Conservation (phyloP, 2,797 vertebrate species). For the Ctenochaetus hawaiiensis region DNA sequence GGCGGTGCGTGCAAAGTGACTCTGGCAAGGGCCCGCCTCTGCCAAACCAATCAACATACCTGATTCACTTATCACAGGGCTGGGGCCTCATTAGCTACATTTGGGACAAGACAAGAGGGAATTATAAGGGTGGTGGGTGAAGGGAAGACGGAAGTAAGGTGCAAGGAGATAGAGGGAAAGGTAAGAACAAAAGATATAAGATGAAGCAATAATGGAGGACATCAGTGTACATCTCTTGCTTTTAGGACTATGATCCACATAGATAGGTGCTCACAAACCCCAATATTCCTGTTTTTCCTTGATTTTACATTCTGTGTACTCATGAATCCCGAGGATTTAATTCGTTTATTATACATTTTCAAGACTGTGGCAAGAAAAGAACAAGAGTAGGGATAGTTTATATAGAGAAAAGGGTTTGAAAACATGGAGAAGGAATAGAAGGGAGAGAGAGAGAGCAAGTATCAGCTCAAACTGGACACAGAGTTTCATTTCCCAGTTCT, state of each 20-base stretch:
- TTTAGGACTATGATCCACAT: slow-evolving; percentile 10
- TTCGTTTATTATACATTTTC: neutral
- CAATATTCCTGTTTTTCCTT: slow-evolving; percentile 13
- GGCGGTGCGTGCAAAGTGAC: slow-evolving; percentile 76
- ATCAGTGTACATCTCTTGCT: slow-evolving; percentile 3
- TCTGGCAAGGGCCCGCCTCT: slow-evolving; percentile 69
- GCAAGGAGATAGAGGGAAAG: neutral
- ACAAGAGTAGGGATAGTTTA: slow-evolving; percentile 15
- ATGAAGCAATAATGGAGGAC: slow-evolving; percentile 11
- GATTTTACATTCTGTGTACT: slow-evolving; percentile 21
- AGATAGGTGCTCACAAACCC: slow-evolving; percentile 9
- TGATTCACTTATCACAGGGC: slow-evolving; percentile 69
- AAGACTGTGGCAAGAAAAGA: slow-evolving; percentile 15
- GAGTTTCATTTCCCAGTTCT: slow-evolving; percentile 44
- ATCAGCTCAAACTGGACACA: slow-evolving; percentile 28
- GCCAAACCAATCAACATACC: slow-evolving; percentile 83
- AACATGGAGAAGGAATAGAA: neutral
- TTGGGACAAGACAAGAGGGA: slow-evolving; percentile 47
- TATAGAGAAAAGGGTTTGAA: slow-evolving; percentile 36
- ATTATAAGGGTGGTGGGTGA: slow-evolving; percentile 20
- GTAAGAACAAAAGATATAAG: neutral
- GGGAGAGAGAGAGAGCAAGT: slow-evolving; percentile 15
- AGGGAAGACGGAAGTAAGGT: neutral
- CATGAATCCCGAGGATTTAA: neutral
- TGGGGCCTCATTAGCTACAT: slow-evolving; percentile 66